Evolutionary conservation across 2,888 invertebrate species (phyloP).

Genomic region (Eudasyphora cyanicolor): DNA sequence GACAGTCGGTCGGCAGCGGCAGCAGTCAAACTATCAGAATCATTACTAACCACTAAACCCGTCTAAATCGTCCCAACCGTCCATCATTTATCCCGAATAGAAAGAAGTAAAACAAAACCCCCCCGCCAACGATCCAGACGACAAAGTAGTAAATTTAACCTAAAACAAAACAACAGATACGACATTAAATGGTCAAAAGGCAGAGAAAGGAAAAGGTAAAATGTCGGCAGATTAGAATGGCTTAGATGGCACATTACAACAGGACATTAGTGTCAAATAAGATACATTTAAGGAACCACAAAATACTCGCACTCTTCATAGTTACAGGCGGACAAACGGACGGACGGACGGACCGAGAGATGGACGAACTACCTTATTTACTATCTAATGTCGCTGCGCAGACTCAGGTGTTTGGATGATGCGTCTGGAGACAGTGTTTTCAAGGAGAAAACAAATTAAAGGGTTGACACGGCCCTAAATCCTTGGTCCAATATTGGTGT

Average conservation of each 20-base stretch:
- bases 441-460: too few species aligned
- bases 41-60: constrained; percentile 20
- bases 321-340: too few species aligned
- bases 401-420: neutral
- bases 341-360: too few species aligned
- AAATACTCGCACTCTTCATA: constrained; percentile 50
- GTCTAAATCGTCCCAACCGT: constrained; percentile 18
- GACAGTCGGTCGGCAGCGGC: constrained; percentile 18
- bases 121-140: neutral
- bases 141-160: constrained; percentile 58
- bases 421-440: too few species aligned
- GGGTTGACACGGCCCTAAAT: too few species aligned
- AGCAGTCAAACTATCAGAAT: constrained; percentile 7
- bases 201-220: constrained; percentile 28
- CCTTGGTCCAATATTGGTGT: too few species aligned
- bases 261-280: constrained; percentile 68
- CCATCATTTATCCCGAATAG: constrained; percentile 53
- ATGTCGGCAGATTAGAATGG: constrained; percentile 63
- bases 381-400: constrained; percentile 49
- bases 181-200: constrained; percentile 36
- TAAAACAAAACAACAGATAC: neutral
- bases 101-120: constrained; percentile 21
- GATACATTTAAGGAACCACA: constrained; percentile 62
- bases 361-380: too few species aligned
- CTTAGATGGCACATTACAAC: constrained; percentile 64